These are phyloP conservation scores for Gallinago solitaria DNA, from an alignment of 2,797 vertebrate species.

Conservation along the genomic window DNA sequence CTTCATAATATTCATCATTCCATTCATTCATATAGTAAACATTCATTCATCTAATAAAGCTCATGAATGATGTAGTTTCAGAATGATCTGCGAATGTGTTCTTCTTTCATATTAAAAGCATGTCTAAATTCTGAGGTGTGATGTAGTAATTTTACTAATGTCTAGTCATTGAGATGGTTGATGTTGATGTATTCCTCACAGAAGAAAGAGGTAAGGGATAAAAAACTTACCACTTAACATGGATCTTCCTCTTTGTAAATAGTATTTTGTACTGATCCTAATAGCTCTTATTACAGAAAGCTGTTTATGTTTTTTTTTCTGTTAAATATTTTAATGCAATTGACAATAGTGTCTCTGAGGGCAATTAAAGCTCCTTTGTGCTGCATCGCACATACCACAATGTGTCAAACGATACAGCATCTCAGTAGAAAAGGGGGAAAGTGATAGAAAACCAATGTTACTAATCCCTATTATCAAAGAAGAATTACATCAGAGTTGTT, in stretches of 20 bases:
- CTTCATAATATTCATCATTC: neutral
- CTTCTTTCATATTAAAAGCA: neutral
- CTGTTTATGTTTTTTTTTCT: neutral
- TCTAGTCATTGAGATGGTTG: neutral
- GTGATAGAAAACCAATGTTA: neutral
- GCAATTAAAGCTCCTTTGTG: neutral
- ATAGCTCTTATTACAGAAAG: neutral
- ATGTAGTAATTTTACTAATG: neutral
- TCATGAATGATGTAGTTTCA: neutral
- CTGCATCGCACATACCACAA: neutral
- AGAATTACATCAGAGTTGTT: neutral
- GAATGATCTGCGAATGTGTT: neutral
- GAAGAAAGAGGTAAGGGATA: neutral
- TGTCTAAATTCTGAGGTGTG: neutral
- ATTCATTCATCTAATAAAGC: neutral
- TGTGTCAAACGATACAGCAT: neutral
- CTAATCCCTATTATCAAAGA: neutral
- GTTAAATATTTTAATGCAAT: neutral
- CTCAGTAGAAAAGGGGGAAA: neutral
- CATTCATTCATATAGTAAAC: neutral
- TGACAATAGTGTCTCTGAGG: neutral
- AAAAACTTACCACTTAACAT: rapidly evolving
- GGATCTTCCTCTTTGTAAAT: neutral
- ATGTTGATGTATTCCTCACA: neutral
- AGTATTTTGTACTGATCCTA: neutral